Evolutionary conservation across 2,797 vertebrate genomes (phyloP).

Genomic region (Hozukius guyotensis): DNA sequence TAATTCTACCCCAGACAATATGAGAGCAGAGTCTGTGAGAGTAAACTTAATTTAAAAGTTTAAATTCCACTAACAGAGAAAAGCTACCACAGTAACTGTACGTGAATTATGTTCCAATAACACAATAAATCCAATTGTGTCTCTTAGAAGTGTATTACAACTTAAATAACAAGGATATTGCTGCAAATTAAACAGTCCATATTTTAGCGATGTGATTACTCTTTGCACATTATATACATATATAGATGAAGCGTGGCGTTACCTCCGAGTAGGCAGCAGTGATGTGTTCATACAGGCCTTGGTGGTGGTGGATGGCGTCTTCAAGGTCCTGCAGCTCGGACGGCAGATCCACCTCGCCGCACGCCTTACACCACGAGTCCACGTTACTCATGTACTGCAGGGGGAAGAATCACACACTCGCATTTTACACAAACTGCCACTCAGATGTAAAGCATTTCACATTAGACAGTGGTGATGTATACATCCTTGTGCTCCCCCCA

Average conservation of each 20-base stretch:
- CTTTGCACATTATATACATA: neutral
- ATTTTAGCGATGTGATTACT: neutral
- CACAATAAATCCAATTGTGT: neutral
- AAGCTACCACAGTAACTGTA: neutral
- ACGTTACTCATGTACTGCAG: conserved; percentile 97
- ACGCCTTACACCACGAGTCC: conserved; percentile 98
- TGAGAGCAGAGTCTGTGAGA: neutral
- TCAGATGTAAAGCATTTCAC: neutral
- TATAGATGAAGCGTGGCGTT: conserved; percentile 6
- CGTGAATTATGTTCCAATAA: neutral
- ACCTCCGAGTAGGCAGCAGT: conserved; percentile 95
- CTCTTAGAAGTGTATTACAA: neutral
- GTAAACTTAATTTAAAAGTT: neutral
- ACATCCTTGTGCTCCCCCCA: conserved; percentile 14
- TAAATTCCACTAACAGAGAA: neutral
- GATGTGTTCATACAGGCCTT: conserved; percentile 97
- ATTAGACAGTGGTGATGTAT: neutral
- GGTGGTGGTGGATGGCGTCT: conserved; percentile 98
- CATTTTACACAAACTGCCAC: neutral
- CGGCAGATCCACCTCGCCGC: conserved; percentile 95
- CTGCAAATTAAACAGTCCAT: neutral
- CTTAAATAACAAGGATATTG: neutral
- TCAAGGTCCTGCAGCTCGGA: conserved; percentile 98
- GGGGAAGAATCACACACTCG: neutral
- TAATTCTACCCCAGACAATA: neutral